Evolutionary conservation across 2,113 vertebrate genomes (phyloP), one percentile per base, ranked within the genome.

Genomic region (Hippocampus mohnikei): DNA sequence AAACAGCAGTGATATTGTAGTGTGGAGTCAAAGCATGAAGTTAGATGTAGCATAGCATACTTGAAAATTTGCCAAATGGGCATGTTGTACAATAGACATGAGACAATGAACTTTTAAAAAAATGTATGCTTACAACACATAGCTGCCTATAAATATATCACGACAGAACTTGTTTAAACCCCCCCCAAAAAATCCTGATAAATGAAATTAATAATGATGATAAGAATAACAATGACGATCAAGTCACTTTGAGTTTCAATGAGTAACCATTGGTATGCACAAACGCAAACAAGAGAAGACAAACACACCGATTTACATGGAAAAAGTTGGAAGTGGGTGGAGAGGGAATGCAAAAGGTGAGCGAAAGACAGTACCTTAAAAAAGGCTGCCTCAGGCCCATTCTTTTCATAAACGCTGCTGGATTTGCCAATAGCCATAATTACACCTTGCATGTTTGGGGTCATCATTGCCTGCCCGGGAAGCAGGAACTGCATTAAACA

Each of bases 361-460:
- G 75, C 64, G 73, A 78, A 72, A 85, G 79, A 92, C 84, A 62
- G 67, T 87, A 99, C 97, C 97, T 99, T 96, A 92, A 98, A 98
- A 93, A 99, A 98, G 89, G 96, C 96, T 86, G 95, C 95, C 94
- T 99, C 97, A 73, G 97, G 96, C 81, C 97, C 97, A 93, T 89
- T 95, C 94, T 94, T 96, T 94, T 98, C 96, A 96, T 94, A 98
- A 60, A 97, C 93, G 94, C 84, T 95, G 93, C 94, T 92, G 93
- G 95, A 93, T 95, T 97, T 97, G 94, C 94, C 96, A 96, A 99
- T 96, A 87, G 97, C 96, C 96, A 98, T 97, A 93, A 99, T 95
- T 91, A 99, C 93, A 94, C 96, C 95, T 95, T 99, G 97, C 97
- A 98, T 98, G 94, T 94, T 95, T 89, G 97, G 96, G 88, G 96